A percentile compares a stretch with the other conserved stretches of the same genome.
Conservation (phyloP, 2,113 vertebrate species). For the Heterotis niloticus region DNA sequence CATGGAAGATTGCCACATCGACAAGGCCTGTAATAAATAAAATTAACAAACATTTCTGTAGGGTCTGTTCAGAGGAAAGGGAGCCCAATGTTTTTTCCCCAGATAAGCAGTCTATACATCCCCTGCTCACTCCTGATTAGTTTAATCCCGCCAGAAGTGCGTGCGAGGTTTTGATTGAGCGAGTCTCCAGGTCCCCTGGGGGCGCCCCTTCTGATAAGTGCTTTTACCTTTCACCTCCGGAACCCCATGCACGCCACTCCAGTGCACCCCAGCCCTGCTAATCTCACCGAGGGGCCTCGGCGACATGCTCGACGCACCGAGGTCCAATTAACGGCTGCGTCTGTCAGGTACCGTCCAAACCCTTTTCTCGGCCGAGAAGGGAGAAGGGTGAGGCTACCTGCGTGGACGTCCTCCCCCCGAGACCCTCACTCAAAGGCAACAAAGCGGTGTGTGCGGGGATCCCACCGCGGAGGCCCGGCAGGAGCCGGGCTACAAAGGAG, state of each 20-base stretch:
- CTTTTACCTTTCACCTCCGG: conserved; percentile 79
- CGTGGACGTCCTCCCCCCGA: neutral
- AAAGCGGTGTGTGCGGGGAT: neutral
- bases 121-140: conserved; percentile 73
- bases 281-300: conserved; percentile 68
- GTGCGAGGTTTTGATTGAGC: conserved; percentile 74
- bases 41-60: conserved; percentile 79
- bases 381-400: neutral
- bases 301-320: conserved; percentile 63
- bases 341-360: conserved; percentile 48
- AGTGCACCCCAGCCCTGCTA: conserved; percentile 55
- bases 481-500: neutral
- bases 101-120: conserved; percentile 73
- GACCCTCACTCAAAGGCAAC: neutral
- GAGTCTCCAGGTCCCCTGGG: conserved; percentile 61
- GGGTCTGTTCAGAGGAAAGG: conserved; percentile 73
- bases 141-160: conserved; percentile 76
- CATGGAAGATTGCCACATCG: conserved; percentile 74
- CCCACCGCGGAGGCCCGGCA: neutral
- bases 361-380: conserved; percentile 6
- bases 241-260: conserved; percentile 61
- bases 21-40: conserved; percentile 77
- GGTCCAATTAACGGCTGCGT: conserved; percentile 65
- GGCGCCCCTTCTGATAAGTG: conserved; percentile 71
- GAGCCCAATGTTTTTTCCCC: conserved; percentile 67